These are phyloP conservation scores for Larimichthys polyactis DNA, from an alignment of 2,113 vertebrate species.

Conservation along the genomic window DNA sequence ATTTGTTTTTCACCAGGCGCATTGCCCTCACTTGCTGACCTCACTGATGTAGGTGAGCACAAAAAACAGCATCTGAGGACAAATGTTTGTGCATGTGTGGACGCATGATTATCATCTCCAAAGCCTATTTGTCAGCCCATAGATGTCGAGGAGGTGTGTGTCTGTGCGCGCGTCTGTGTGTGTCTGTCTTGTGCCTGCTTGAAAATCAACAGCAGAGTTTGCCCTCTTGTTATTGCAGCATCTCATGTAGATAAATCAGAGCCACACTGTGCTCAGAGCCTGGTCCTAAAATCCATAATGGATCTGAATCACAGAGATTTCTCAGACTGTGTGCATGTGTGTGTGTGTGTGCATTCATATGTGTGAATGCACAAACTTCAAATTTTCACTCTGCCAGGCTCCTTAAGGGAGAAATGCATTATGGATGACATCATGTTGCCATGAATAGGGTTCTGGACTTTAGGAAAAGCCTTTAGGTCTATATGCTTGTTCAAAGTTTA, in stretches of 20 bases:
- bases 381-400: conserved; percentile 11
- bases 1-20: conserved; percentile 14
- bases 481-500: not conserved
- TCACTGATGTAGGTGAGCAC: not conserved
- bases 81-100: conserved; percentile 30
- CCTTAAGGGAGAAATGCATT: conserved; percentile 41
- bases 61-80: conserved; percentile 10
- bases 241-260: conserved; percentile 64
- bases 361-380: conserved; percentile 4
- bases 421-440: conserved; percentile 35
- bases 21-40: conserved; percentile 4
- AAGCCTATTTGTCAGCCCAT: conserved; percentile 9
- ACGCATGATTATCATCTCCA: conserved; percentile 33
- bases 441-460: conserved; percentile 14
- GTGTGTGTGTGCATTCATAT: not conserved
- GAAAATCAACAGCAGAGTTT: conserved; percentile 41
- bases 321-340: not conserved
- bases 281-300: conserved; percentile 44
- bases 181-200: conserved; percentile 24
- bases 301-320: conserved; percentile 26
- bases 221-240: conserved; percentile 43
- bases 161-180: not conserved
- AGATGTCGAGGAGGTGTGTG: not conserved
- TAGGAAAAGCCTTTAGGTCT: not conserved
- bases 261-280: conserved; percentile 28